These are phyloP conservation scores for Cydia pomonella DNA, from an alignment of 1,140 invertebrate species.

Conservation along the genomic window DNA sequence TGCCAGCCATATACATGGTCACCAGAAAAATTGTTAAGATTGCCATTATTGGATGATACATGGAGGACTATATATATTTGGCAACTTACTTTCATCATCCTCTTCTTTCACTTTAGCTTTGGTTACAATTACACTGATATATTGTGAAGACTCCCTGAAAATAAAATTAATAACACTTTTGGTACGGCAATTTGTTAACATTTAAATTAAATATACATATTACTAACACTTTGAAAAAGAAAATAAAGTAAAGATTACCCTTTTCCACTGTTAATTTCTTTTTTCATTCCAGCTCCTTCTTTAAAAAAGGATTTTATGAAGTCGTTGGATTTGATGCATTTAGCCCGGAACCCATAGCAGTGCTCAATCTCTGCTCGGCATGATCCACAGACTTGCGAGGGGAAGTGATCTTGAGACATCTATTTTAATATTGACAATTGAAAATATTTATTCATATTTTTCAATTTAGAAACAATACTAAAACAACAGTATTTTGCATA, in stretches of 20 bases:
- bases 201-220: too few relatives aligned
- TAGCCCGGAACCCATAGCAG: slow-evolving; percentile 56
- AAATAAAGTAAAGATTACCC: slow-evolving; percentile 8
- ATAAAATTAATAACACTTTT: neutral
- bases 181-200: too few relatives aligned
- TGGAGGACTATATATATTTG: too few relatives aligned
- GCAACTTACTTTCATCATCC: slow-evolving; percentile 5
- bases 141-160: neutral
- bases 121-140: neutral
- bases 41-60: too few relatives aligned
- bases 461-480: neutral
- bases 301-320: slow-evolving; percentile 50
- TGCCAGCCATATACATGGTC: too few relatives aligned
- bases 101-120: slow-evolving; percentile 18
- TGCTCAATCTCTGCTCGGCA: slow-evolving; percentile 52
- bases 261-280: slow-evolving; percentile 26
- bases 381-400: slow-evolving; percentile 50
- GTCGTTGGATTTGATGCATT: slow-evolving; percentile 55
- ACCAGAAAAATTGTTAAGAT: too few relatives aligned
- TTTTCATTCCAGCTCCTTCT: slow-evolving; percentile 37
- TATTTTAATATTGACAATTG: slow-evolving; percentile 41
- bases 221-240: too few relatives aligned
- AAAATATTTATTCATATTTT: neutral
- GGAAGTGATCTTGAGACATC: slow-evolving; percentile 43
- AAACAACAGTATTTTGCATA: too few relatives aligned